phyloP scores from a whole-genome alignment of 1,140 invertebrate genomes.

The Hyles euphorbiae region DNA sequence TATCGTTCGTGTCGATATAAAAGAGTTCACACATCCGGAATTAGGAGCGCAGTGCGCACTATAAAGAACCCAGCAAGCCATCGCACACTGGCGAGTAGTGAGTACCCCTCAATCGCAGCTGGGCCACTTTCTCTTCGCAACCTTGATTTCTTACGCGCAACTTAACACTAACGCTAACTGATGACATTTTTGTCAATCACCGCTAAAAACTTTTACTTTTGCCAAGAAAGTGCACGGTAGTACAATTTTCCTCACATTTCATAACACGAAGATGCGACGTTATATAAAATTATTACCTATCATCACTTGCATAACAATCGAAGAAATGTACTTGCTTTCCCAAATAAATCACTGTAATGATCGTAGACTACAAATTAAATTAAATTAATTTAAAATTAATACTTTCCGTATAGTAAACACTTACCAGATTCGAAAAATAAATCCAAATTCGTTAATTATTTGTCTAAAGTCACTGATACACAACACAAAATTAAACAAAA shows the following conservation, averaged over 20 bases:
- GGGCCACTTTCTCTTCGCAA: constrained; percentile 65
- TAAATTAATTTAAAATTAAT: too few species aligned
- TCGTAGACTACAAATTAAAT: too few species aligned
- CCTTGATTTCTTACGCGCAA: constrained; percentile 67
- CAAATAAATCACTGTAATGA: constrained; percentile 15
- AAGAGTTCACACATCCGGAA: constrained; percentile 12
- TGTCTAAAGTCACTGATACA: constrained; percentile 39
- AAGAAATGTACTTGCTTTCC: constrained; percentile 28
- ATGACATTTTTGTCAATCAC: constrained; percentile 54
- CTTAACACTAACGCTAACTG: constrained; percentile 42
- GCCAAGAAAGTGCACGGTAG: constrained; percentile 27
- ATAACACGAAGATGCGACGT: too few species aligned
- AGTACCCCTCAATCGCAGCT: constrained; percentile 30
- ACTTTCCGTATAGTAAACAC: constrained; percentile 5
- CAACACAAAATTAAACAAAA: constrained; percentile 31
- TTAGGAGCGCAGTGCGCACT: constrained; percentile 13
- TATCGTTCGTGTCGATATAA: background rate
- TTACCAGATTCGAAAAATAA: background rate
- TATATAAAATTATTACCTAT: too few species aligned
- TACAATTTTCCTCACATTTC: too few species aligned
- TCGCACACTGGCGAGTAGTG: constrained; percentile 17
- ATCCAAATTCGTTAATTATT: too few species aligned
- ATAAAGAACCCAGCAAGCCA: constrained; percentile 27
- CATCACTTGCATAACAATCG: background rate
- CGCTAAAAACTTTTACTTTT: constrained; percentile 63